Conservation (phyloP, 2,113 vertebrate species). For the Engystomops pustulosus region DNA sequence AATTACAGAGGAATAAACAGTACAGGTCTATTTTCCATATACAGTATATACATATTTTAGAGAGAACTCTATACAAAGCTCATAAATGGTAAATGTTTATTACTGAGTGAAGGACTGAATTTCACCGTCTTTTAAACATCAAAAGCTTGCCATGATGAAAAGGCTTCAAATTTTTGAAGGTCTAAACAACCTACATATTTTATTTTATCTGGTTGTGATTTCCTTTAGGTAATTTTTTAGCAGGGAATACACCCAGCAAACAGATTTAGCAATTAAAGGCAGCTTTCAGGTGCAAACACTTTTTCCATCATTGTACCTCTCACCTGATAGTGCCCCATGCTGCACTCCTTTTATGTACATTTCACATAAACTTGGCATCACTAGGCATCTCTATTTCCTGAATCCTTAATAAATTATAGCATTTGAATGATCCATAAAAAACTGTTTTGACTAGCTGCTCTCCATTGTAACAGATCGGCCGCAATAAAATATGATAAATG, state of each 20-base stretch:
- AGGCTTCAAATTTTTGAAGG: background rate
- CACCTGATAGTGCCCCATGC: too few species aligned
- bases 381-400: too few species aligned
- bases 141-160: background rate
- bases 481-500: too few species aligned
- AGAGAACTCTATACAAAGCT: constrained; percentile 13
- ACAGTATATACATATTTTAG: constrained; percentile 27
- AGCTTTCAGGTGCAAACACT: too few species aligned
- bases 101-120: constrained; percentile 6
- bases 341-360: too few species aligned
- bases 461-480: too few species aligned
- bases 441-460: too few species aligned
- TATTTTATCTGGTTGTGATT: background rate
- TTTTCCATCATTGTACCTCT: too few species aligned
- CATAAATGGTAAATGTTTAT: constrained; percentile 37
- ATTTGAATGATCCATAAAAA: too few species aligned
- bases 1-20: constrained; percentile 23
- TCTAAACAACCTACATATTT: background rate
- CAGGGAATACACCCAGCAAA: background rate
- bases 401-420: too few species aligned
- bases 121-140: constrained; percentile 23
- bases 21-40: constrained; percentile 27
- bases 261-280: too few species aligned
- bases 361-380: too few species aligned
- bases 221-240: background rate